Evolutionary conservation across 2,888 invertebrate species (phyloP).

Genomic region (Pantelozetes paolii): DNA sequence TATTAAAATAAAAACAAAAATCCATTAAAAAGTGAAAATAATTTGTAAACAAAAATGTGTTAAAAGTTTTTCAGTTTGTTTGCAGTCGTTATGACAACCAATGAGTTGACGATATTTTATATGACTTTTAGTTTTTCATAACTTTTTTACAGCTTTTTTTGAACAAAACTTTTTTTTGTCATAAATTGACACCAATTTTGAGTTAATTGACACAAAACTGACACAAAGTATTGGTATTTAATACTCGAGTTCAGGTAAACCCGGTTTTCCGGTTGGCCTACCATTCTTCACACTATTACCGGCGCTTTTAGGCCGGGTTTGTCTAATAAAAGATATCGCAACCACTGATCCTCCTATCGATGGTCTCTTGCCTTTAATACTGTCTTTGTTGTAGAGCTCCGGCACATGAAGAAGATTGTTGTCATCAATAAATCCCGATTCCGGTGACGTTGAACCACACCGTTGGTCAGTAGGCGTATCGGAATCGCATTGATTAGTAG

Average conservation of each 20-base stretch:
- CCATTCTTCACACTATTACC: background rate
- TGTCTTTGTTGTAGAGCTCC: conserved; percentile 6
- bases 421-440: conserved; percentile 22
- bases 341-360: background rate
- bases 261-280: conserved; percentile 6
- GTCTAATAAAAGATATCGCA: background rate
- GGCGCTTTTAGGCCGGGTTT: background rate
- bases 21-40: too few species aligned
- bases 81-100: background rate
- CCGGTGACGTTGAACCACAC: background rate
- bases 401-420: conserved; percentile 26
- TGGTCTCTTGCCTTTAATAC: background rate
- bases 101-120: background rate
- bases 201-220: background rate
- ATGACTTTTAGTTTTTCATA: too few species aligned
- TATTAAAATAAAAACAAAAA: too few species aligned
- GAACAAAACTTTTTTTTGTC: too few species aligned
- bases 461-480: background rate
- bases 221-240: too few species aligned
- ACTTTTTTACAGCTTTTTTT: too few species aligned
- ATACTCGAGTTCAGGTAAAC: background rate
- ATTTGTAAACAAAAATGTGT: too few species aligned
- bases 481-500: too few species aligned
- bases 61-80: too few species aligned
- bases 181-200: background rate